Evolutionary conservation across 2,113 vertebrate genomes (phyloP).

Genomic region (Choloepus hoffmanni): DNA sequence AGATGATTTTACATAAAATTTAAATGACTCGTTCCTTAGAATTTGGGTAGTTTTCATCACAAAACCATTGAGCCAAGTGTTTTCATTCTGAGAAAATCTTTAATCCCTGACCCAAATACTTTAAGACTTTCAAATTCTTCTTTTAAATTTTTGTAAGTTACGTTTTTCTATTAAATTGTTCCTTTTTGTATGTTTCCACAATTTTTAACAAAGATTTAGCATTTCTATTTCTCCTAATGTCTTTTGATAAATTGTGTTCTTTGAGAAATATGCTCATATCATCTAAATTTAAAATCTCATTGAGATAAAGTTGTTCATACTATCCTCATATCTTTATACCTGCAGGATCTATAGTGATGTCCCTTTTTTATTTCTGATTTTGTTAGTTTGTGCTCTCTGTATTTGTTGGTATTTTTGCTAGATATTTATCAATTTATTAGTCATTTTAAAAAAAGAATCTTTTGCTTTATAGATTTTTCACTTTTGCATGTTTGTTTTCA

Average conservation of each 20-base stretch:
- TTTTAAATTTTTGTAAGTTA: conserved; percentile 25
- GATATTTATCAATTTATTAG: background rate
- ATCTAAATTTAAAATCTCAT: background rate
- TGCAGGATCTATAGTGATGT: background rate
- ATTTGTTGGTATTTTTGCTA: background rate
- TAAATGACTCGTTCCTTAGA: background rate
- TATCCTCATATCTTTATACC: background rate
- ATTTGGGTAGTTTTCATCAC: background rate
- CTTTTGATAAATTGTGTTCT: background rate
- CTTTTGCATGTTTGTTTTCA: conserved; percentile 18
- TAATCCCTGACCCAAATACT: background rate
- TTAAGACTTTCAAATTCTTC: background rate
- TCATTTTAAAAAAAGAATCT: conserved; percentile 14
- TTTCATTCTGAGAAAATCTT: background rate
- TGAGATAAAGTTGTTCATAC: background rate
- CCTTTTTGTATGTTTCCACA: background rate
- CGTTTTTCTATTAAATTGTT: background rate
- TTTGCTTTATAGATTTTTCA: conserved; percentile 9
- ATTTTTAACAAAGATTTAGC: background rate
- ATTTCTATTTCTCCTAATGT: background rate
- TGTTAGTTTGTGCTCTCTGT: background rate
- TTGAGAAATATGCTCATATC: background rate
- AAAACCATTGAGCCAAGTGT: background rate
- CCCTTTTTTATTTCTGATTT: background rate
- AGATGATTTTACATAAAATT: background rate